These are phyloP conservation scores for Eupithecia pulchellata DNA, from an alignment of 2,888 invertebrate genomes.

Conservation along the genomic window DNA sequence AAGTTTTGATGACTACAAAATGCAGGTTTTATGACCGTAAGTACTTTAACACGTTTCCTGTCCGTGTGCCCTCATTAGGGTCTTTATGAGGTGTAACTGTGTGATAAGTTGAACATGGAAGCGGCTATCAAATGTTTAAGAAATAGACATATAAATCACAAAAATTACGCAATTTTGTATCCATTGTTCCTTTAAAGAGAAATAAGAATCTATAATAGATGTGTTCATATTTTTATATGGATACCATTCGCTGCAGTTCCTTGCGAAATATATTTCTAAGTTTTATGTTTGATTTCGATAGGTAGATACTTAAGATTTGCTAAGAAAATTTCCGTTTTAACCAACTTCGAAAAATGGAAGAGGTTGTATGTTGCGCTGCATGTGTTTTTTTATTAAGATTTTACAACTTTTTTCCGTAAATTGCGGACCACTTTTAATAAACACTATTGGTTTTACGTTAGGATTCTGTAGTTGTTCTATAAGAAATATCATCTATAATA, in stretches of 20 bases:
- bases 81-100: background rate
- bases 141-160: background rate
- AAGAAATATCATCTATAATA: no score
- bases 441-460: no score
- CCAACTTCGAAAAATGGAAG: no score
- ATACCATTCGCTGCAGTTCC: background rate
- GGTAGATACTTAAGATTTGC: no score
- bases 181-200: background rate
- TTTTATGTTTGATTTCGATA: no score
- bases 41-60: conserved; percentile 1
- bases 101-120: background rate
- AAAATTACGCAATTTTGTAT: background rate
- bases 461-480: no score
- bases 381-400: no score
- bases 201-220: background rate
- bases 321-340: no score
- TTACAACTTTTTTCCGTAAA: no score
- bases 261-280: background rate
- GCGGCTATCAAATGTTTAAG: background rate
- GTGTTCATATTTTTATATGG: background rate
- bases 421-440: no score
- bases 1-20: background rate
- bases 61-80: background rate
- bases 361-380: no score
- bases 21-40: background rate